Percentiles rank a stretch among this genome's conserved stretches.
Evolutionary conservation across 2,113 vertebrate genomes (phyloP).

Genomic region (Oriolus oriolus): DNA sequence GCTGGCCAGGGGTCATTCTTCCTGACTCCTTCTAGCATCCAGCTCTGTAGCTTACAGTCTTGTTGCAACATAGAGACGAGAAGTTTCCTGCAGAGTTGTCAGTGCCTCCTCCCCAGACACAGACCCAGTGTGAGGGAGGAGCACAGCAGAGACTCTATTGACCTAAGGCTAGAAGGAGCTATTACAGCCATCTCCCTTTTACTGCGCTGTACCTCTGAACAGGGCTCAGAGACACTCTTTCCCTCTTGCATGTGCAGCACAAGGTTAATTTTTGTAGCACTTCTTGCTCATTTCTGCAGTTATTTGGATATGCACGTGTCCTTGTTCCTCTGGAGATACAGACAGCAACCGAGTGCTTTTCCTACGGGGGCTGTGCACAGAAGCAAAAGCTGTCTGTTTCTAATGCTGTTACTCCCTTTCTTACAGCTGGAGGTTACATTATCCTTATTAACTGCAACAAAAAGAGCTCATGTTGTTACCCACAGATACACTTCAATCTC

Average conservation of each 20-base stretch:
- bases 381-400: neutral
- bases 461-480: neutral
- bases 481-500: neutral
- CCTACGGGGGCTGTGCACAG: neutral
- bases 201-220: neutral
- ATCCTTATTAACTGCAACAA: neutral
- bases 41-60: neutral
- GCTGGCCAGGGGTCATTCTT: neutral
- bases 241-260: neutral
- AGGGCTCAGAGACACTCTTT: neutral
- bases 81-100: neutral
- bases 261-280: neutral
- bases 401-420: neutral
- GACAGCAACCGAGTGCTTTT: neutral
- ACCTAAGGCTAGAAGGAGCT: neutral
- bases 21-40: neutral
- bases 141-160: neutral
- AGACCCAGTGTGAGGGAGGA: neutral
- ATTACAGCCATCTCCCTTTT: neutral
- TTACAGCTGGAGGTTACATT: neutral
- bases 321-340: neutral
- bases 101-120: neutral
- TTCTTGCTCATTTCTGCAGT: neutral
- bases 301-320: neutral
- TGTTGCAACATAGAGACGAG: rapidly evolving